These are phyloP conservation scores for Malacoraja senta DNA, from an alignment of 2,797 vertebrate species.

Conservation along the genomic window DNA sequence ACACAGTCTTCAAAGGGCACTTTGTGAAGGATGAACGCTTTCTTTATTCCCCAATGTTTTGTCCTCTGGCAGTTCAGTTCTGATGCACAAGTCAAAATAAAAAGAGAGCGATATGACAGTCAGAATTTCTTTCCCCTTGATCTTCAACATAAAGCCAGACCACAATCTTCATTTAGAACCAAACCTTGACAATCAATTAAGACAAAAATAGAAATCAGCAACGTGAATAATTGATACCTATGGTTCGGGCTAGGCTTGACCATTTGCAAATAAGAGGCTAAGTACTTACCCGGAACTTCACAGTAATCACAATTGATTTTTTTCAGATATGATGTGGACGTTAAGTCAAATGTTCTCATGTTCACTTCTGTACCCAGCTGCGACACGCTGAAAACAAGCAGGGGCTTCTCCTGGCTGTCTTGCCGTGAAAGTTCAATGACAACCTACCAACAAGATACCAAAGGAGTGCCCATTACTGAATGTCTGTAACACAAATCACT, in stretches of 20 bases:
- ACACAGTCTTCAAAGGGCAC: background rate
- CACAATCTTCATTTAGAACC: background rate
- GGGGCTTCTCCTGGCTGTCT: constrained; percentile 64
- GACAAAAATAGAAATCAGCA: background rate
- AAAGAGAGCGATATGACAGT: background rate
- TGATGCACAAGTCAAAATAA: background rate
- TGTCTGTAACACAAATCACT: background rate
- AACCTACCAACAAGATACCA: constrained; percentile 58
- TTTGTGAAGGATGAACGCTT: background rate
- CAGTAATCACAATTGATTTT: constrained; percentile 77
- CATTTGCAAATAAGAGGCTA: background rate
- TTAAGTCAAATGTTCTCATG: constrained; percentile 69
- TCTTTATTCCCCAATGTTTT: background rate
- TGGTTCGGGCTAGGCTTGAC: too few species aligned
- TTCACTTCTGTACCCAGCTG: constrained; percentile 81
- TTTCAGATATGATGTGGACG: constrained; percentile 71
- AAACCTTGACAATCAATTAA: background rate
- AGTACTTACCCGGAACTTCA: constrained; percentile 67
- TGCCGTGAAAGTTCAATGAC: constrained; percentile 78
- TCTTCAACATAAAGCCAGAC: background rate
- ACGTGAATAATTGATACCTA: background rate
- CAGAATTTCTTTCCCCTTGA: background rate
- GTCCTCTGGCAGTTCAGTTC: background rate
- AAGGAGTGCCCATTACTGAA: background rate
- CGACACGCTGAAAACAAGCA: constrained; percentile 70